Conservation (phyloP, 2,888 invertebrate species). For the Apamea crenata region DNA sequence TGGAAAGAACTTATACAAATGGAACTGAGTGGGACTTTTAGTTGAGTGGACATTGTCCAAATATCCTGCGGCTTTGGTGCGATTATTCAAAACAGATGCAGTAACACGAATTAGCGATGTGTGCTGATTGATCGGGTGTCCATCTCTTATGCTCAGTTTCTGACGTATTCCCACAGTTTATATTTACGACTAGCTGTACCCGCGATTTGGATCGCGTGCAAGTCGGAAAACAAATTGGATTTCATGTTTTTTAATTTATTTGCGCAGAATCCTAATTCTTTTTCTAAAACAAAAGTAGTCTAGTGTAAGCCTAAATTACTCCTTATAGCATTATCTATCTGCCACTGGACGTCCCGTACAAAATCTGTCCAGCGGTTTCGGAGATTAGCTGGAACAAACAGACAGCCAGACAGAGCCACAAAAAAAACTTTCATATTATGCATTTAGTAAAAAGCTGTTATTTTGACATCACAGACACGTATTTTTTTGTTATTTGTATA, state of each 20-base stretch:
- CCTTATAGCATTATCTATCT: neutral
- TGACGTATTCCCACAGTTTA: neutral
- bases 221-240: neutral
- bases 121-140: conserved; percentile 34
- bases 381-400: no score
- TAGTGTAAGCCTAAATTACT: neutral
- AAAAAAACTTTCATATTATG: no score
- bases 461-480: no score
- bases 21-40: conserved; percentile 72
- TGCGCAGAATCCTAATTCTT: neutral
- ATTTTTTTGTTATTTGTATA: no score
- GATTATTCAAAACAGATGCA: conserved; percentile 81
- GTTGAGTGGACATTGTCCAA: conserved; percentile 79
- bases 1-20: conserved; percentile 71
- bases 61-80: conserved; percentile 75
- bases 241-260: neutral
- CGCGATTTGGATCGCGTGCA: neutral
- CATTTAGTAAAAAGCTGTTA: no score
- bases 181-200: neutral
- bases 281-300: neutral
- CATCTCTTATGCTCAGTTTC: neutral
- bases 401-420: no score
- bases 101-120: conserved; percentile 73
- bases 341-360: neutral
- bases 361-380: neutral